These are phyloP conservation scores for Malurus splendens DNA, from an alignment of 2,797 vertebrate species.

Conservation along the genomic window DNA sequence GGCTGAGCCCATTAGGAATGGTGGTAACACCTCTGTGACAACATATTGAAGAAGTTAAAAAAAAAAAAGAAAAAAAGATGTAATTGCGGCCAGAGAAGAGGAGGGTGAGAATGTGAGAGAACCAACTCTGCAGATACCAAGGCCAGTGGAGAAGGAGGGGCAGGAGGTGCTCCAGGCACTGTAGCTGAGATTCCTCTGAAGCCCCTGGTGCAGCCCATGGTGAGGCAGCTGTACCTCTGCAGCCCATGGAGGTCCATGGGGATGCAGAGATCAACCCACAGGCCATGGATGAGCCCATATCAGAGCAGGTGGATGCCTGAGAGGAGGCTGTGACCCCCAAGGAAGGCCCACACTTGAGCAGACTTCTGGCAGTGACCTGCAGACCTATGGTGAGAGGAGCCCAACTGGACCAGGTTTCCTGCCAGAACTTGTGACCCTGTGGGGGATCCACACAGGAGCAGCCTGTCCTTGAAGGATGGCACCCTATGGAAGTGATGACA, in stretches of 20 bases:
- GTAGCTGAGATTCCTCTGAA: background rate
- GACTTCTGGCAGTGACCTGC: background rate
- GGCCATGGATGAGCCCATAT: background rate
- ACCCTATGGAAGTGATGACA: background rate
- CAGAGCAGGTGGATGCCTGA: background rate
- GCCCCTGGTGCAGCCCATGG: background rate
- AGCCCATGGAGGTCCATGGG: background rate
- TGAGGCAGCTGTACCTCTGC: background rate
- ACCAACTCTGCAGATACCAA: background rate
- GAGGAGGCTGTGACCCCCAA: background rate
- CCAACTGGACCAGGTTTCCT: background rate
- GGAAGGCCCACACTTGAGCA: background rate
- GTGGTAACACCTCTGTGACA: background rate
- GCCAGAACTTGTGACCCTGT: rapidly evolving
- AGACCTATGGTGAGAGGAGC: background rate
- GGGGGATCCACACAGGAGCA: background rate
- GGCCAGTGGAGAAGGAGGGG: background rate
- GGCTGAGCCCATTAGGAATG: background rate
- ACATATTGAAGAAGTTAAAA: background rate
- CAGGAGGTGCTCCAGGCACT: background rate
- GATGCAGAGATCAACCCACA: background rate
- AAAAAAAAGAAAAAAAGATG: too few species aligned
- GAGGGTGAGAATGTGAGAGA: background rate
- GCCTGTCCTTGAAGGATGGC: background rate
- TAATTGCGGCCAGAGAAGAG: background rate